A percentile compares a stretch with the other conserved stretches of the same genome.
Evolutionary conservation across 2,113 vertebrate genomes (phyloP).

Genomic region (Pluvianellus socialis): DNA sequence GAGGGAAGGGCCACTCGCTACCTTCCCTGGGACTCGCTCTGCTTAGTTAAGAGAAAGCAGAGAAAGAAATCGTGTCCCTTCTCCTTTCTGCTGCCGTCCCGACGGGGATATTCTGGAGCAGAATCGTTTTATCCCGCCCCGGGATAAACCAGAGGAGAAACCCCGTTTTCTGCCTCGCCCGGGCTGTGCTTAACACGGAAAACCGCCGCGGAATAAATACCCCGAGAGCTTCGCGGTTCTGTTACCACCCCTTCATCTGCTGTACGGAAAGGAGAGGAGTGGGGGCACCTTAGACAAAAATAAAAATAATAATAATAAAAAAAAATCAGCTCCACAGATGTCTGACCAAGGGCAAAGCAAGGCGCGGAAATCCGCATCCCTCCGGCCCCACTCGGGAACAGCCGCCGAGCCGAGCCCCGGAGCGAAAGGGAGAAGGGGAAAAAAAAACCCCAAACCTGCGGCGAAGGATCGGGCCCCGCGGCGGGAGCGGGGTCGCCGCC

Average conservation of each 20-base stretch:
- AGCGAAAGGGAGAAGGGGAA: neutral
- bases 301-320: neutral
- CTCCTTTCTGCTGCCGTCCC: neutral
- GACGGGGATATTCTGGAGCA: neutral
- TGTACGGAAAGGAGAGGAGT: neutral
- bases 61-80: neutral
- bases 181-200: neutral
- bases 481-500: neutral
- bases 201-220: neutral
- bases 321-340: neutral
- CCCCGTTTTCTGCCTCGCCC: neutral
- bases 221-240: neutral
- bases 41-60: neutral
- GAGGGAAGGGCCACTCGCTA: neutral
- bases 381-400: neutral
- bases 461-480: neutral
- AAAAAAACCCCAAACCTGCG: fast-evolving
- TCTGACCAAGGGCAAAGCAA: neutral
- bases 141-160: neutral
- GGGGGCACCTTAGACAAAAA: neutral
- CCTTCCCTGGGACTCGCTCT: neutral
- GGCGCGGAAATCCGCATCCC: neutral
- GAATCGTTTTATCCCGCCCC: neutral
- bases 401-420: neutral
- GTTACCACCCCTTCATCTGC: neutral